Evolutionary conservation across 2,888 invertebrate genomes (phyloP).

Genomic region (Callimorpha dominula): DNA sequence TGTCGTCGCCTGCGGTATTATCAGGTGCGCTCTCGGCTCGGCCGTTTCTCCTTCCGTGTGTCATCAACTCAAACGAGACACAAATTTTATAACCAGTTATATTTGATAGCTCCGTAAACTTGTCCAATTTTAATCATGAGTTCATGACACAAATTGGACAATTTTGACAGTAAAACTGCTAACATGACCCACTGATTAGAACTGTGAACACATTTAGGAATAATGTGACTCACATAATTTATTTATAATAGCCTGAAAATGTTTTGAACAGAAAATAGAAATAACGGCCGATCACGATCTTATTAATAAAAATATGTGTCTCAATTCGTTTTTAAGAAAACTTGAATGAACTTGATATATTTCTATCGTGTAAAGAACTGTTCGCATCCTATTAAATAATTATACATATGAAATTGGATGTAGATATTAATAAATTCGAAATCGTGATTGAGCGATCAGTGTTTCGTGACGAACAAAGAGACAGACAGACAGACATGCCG

Average conservation of each 20-base stretch:
- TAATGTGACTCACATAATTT: slow-evolving; percentile 1
- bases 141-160: slow-evolving; percentile 62
- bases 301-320: background rate
- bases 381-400: slow-evolving; percentile 31
- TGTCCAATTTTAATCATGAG: slow-evolving; percentile 53
- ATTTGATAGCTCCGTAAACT: slow-evolving; percentile 62
- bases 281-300: background rate
- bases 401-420: slow-evolving; percentile 29
- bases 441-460: slow-evolving; percentile 75
- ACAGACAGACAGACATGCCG: slow-evolving; percentile 59
- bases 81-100: slow-evolving; percentile 66
- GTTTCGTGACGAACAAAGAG: slow-evolving; percentile 61
- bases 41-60: slow-evolving; percentile 43
- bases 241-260: background rate
- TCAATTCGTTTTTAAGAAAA: background rate
- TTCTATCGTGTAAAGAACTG: background rate
- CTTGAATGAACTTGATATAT: background rate
- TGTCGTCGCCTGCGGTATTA: slow-evolving; percentile 13
- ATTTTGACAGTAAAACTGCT: slow-evolving; percentile 54
- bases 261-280: background rate
- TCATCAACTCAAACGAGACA: slow-evolving; percentile 53
- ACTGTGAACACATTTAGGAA: slow-evolving; percentile 16
- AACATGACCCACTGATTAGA: slow-evolving; percentile 34
- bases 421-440: slow-evolving; percentile 39
- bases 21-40: slow-evolving; percentile 20